Evolutionary conservation across 2,797 vertebrate species (phyloP).

Genomic region (Myripristis jacobus): DNA sequence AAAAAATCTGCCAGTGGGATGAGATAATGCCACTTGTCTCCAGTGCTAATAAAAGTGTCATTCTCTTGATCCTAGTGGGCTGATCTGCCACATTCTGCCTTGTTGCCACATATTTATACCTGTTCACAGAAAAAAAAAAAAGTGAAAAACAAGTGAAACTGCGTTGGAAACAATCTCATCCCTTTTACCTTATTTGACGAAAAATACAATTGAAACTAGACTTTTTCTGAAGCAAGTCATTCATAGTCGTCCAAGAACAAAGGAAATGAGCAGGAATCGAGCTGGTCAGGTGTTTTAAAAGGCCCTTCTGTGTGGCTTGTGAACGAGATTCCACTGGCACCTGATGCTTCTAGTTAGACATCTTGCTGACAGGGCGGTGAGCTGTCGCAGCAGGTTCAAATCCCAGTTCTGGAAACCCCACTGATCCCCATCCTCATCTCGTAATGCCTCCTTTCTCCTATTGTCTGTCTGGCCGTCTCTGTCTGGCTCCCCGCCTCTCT

Average conservation of each 20-base stretch:
- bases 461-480: constrained; percentile 42
- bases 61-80: too few relatives aligned
- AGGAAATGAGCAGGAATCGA: constrained; percentile 9
- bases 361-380: constrained; percentile 71
- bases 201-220: too few relatives aligned
- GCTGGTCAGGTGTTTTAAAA: constrained; percentile 42
- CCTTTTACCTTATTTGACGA: too few relatives aligned
- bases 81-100: too few relatives aligned
- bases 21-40: too few relatives aligned
- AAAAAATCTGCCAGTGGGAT: too few relatives aligned
- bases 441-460: constrained; percentile 63
- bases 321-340: neutral
- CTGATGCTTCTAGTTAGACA: constrained; percentile 53
- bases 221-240: constrained; percentile 3
- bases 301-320: constrained; percentile 30
- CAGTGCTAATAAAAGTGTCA: too few relatives aligned
- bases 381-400: constrained; percentile 76
- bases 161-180: too few relatives aligned
- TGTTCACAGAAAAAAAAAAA: too few relatives aligned
- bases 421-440: constrained; percentile 47
- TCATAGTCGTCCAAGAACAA: too few relatives aligned
- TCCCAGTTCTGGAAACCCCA: constrained; percentile 48
- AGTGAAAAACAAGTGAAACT: too few relatives aligned
- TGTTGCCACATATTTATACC: too few relatives aligned
- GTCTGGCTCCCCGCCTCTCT: constrained; percentile 6